Evolutionary conservation across 2,888 invertebrate genomes (phyloP), one percentile per base, ranked within the genome.

Genomic region (Cyclophora albipunctata): DNA sequence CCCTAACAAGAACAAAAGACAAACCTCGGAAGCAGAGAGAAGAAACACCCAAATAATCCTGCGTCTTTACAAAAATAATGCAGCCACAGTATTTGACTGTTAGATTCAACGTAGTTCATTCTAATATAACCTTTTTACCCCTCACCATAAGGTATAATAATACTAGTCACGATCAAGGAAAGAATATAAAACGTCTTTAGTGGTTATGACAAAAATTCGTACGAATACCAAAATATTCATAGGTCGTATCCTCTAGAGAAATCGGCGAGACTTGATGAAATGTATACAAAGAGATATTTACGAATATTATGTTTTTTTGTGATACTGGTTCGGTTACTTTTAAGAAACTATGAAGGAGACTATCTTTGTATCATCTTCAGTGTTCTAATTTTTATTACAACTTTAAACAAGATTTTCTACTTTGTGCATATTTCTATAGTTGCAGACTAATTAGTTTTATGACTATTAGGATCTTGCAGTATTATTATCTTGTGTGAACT

Each of bases 221-320:
- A 68, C 74, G 72, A 69, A 69, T 45, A 56, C 51, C 72, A 81
- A 68, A 77, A 78, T 81, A 83, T 83, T 82, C 81, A 81, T 80
- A 75, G 75, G 68, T 66, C 64, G 68, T 69, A 75, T 70, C 73
- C 76, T 75, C 78, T 63, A 52, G 78, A 78, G 77, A 66, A 71
- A 64, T 68, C 63, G 66, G 62, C 58, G 64, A 60, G 63, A 59
- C 69, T 69, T 75, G 75, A 78, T 75, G 72, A 78, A 79, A 77
- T 68, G 66, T 69, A 74, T 66, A 69, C 73, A 73, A 72, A 66
- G 62, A 70, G 60, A 70, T 73, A 68, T 76, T 74, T 75, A 76
- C 63, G 66, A 65, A 70, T 72, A 70, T 37, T 72, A 60, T 68
- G 69, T 67, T 55, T 67, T 60, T 66, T 60, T 67, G 58, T 69